phyloP scores from a whole-genome alignment of 2,888 invertebrate species.

The Dynastes maya region DNA sequence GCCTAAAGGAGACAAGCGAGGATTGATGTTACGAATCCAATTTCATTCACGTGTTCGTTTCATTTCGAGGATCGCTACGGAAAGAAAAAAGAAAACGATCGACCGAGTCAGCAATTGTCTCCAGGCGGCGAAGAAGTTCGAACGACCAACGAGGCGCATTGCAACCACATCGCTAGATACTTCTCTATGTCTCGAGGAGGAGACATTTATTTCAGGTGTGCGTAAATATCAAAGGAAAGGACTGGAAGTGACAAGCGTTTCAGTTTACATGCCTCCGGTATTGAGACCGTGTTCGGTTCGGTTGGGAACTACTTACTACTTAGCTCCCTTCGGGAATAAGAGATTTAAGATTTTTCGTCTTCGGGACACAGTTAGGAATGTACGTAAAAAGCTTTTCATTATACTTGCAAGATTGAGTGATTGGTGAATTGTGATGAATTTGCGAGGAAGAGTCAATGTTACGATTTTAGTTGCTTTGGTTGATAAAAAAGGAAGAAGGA shows the following conservation, averaged over 20 bases:
- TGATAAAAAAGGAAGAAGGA: no score
- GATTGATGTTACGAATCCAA: conserved; percentile 60
- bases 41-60: conserved; percentile 58
- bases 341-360: background rate
- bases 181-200: background rate
- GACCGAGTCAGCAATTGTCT: conserved; percentile 58
- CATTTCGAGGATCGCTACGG: conserved; percentile 51
- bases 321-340: background rate
- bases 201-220: conserved; percentile 59
- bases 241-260: conserved; percentile 58
- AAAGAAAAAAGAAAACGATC: conserved; percentile 53
- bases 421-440: background rate
- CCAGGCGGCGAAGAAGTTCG: conserved; percentile 51
- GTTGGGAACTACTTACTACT: conserved; percentile 4
- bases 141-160: conserved; percentile 13
- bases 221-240: conserved; percentile 58
- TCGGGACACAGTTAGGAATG: background rate
- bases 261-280: conserved; percentile 20
- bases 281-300: background rate
- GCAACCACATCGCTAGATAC: conserved; percentile 42
- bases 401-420: conserved; percentile 18
- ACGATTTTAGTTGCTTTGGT: background rate
- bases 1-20: conserved; percentile 52
- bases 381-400: conserved; percentile 20
- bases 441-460: background rate